These are phyloP conservation scores for Morus bassanus DNA, from an alignment of 2,797 vertebrate genomes.

Conservation along the genomic window DNA sequence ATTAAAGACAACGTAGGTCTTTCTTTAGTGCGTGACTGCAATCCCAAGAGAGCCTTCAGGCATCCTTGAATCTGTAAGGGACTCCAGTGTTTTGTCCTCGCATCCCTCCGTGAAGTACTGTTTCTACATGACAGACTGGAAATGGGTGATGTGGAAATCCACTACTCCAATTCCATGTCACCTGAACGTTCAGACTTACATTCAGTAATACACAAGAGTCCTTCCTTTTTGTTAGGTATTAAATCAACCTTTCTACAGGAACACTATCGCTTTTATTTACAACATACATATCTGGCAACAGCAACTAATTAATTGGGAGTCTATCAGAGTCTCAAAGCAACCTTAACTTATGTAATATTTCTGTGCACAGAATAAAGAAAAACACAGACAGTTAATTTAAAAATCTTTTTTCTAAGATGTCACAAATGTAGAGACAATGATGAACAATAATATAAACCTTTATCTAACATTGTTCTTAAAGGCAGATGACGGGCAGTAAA, in stretches of 20 bases:
- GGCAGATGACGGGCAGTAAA: not conserved
- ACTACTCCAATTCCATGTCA: not conserved
- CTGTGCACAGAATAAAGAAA: constrained; percentile 39
- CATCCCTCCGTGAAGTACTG: not conserved
- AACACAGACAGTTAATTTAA: constrained; percentile 5
- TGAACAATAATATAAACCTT: not conserved
- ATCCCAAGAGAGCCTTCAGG: not conserved
- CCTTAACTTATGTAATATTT: not conserved
- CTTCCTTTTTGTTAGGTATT: not conserved
- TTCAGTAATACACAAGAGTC: not conserved
- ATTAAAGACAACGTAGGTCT: not conserved
- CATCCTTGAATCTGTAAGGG: not conserved
- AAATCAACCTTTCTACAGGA: not conserved
- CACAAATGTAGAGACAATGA: not conserved
- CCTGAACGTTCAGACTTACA: not conserved
- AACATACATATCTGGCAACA: not conserved
- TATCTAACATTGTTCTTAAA: not conserved
- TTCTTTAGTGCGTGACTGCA: not conserved
- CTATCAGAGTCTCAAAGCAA: constrained; percentile 6
- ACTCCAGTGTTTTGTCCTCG: not conserved
- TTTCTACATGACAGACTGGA: not conserved
- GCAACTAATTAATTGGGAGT: constrained; percentile 36
- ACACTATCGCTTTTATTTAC: constrained; percentile 17
- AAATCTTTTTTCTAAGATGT: constrained; percentile 26
- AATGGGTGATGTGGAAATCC: not conserved